phyloP scores from a whole-genome alignment of 2,888 invertebrate species.

The Spisula solida region DNA sequence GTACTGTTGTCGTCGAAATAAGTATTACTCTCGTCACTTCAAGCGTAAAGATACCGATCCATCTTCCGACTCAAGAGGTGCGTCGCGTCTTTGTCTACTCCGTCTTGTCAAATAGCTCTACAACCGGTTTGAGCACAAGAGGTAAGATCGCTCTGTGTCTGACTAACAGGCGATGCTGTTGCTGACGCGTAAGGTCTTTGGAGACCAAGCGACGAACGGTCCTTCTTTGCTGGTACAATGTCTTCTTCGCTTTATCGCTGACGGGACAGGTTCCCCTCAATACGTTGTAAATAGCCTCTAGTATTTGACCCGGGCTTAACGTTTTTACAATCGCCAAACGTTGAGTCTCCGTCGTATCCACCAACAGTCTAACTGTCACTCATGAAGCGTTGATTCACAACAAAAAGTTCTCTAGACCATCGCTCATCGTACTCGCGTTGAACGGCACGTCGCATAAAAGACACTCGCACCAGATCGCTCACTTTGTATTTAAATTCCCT shows the following conservation, averaged over 20 bases:
- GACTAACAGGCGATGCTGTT: constrained; percentile 49
- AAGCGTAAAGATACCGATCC: constrained; percentile 29
- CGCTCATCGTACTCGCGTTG: constrained; percentile 59
- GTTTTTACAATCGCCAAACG: constrained; percentile 44
- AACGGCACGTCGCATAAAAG: constrained; percentile 37
- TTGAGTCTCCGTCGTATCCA: constrained; percentile 33
- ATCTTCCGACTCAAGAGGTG: background rate
- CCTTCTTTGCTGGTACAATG: constrained; percentile 42
- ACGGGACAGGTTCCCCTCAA: constrained; percentile 56
- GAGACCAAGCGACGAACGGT: constrained; percentile 57
- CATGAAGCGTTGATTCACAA: constrained; percentile 54
- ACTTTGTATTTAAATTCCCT: constrained; percentile 51
- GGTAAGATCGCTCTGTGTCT: constrained; percentile 50
- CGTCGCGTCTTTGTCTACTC: constrained; percentile 26
- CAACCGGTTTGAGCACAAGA: constrained; percentile 50
- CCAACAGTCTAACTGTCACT: constrained; percentile 52
- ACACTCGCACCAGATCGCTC: constrained; percentile 53
- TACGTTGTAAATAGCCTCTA: constrained; percentile 66
- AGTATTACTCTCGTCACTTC: constrained; percentile 27
- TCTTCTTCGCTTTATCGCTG: constrained; percentile 53
- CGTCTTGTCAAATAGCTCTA: background rate
- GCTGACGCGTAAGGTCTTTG: constrained; percentile 46
- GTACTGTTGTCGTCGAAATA: constrained; percentile 35
- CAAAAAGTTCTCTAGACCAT: constrained; percentile 55
- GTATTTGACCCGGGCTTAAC: constrained; percentile 40